phyloP scores from a whole-genome alignment of 2,888 invertebrate species.

The Apamea sordens region DNA sequence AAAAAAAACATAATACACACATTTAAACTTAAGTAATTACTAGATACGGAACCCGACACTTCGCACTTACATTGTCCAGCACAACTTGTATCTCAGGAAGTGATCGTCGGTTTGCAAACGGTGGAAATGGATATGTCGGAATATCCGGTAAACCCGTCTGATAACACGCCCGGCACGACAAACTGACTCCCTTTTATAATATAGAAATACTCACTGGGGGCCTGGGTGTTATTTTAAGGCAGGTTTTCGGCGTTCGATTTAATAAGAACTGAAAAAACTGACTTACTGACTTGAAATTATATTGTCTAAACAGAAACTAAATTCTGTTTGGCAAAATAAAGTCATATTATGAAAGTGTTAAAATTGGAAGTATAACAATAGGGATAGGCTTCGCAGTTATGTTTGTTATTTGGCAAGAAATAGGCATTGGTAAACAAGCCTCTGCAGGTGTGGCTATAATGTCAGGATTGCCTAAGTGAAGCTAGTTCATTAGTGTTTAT shows the following conservation, averaged over 20 bases:
- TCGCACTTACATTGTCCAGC: conserved; percentile 1
- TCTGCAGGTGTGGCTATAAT: background rate
- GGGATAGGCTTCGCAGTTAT: background rate
- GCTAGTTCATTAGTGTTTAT: conserved; percentile 4
- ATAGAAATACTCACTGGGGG: background rate
- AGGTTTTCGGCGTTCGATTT: background rate
- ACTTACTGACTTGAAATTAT: background rate
- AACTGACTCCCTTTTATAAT: conserved; percentile 19
- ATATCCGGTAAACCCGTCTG: conserved; percentile 69
- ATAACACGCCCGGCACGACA: conserved; percentile 53
- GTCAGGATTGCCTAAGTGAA: background rate
- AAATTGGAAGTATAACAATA: background rate
- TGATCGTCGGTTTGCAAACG: conserved; percentile 59
- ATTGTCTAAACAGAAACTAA: background rate
- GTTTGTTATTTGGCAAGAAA: conserved; percentile 6
- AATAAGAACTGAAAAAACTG: background rate
- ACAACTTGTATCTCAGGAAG: conserved; percentile 54
- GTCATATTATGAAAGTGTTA: background rate
- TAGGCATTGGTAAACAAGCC: background rate
- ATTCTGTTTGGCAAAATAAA: background rate
- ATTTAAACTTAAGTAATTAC: background rate
- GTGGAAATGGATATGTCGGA: conserved; percentile 69
- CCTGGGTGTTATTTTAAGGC: background rate
- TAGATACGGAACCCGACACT: conserved; percentile 35
- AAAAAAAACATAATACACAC: background rate